These are phyloP conservation scores for Engraulis encrasicolus DNA, from an alignment of 2,113 vertebrate species.

Conservation along the genomic window DNA sequence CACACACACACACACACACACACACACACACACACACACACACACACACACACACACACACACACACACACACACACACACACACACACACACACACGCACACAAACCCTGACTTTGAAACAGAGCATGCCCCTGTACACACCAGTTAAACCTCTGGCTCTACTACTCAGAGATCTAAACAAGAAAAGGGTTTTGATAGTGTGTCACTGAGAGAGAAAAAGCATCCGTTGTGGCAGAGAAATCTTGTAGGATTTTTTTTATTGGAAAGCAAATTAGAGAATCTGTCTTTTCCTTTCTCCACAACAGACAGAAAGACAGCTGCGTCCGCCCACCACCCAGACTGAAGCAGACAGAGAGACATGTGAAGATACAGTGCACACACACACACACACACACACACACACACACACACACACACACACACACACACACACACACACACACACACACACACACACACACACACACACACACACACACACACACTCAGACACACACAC, in stretches of 20 bases:
- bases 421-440: slow-evolving; percentile 3
- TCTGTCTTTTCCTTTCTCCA: neutral
- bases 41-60: too few species aligned
- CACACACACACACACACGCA: too few species aligned
- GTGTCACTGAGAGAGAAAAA: neutral
- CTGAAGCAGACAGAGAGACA: too few species aligned
- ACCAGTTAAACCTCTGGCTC: neutral
- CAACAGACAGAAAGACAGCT: neutral
- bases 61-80: too few species aligned
- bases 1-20: too few species aligned
- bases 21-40: too few species aligned
- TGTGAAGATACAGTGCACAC: too few species aligned
- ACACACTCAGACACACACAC: slow-evolving; percentile 12
- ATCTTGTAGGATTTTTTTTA: too few species aligned
- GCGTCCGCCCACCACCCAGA: too few species aligned
- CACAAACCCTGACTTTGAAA: neutral
- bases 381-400: slow-evolving; percentile 6
- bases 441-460: neutral
- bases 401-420: neutral
- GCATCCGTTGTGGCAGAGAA: neutral
- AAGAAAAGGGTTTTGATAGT: neutral
- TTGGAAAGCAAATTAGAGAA: neutral
- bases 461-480: slow-evolving; percentile 21
- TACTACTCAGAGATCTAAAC: neutral
- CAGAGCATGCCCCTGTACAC: neutral